Evolutionary conservation across 2,888 invertebrate genomes (phyloP), one percentile per base, ranked within the genome.

Genomic region (Neoitamus cyanurus): DNA sequence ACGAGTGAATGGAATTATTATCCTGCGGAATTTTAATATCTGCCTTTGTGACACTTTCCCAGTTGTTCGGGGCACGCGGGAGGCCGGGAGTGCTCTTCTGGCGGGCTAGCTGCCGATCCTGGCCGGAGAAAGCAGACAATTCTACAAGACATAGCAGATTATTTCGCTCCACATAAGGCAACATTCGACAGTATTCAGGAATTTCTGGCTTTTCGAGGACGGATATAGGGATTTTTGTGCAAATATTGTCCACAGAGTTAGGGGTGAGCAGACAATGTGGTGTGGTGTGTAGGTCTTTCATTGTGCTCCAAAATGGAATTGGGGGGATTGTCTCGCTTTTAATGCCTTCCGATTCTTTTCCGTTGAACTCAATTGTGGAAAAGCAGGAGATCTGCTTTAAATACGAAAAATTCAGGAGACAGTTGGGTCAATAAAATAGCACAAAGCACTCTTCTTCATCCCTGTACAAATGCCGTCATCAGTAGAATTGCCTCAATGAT

Each of bases 21-120:
- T 75, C 42, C 75, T 42, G 42, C 13, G 75, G 75, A 37, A 75
- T 75, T 75, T 75, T 75, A 75, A 75, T 75, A 75, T 75, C 75
- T 75, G 73, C 34, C 73, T 73, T 34, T 73, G 73, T 73, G 73
- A 73, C 34, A 34, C 36, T 31, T 34, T 31, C 73, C 58, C 58
- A 20, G 58, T 58, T 58, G 25, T 25, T 25, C 2, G 58, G 58
- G 9, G 20, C 20, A 20, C 9, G 58, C 25, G 20, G 25, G 25
- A 2, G 9, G 1, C 9, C 58, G 11, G 58, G 15, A 13, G 42
- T 13, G 13, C 37, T 42, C 5, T 58, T 25, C 25, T 58, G 25
- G 25, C 58, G 58, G 58, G 15, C 58, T 58, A 3, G 25, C 20
- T 15, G 20, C 0, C 58, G 25, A n/a, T 42, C 15, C n/a, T 42